Base-by-base conservation (phyloP, 2,888 invertebrate species). In the Hemistola chrysoprasaria region DNA sequence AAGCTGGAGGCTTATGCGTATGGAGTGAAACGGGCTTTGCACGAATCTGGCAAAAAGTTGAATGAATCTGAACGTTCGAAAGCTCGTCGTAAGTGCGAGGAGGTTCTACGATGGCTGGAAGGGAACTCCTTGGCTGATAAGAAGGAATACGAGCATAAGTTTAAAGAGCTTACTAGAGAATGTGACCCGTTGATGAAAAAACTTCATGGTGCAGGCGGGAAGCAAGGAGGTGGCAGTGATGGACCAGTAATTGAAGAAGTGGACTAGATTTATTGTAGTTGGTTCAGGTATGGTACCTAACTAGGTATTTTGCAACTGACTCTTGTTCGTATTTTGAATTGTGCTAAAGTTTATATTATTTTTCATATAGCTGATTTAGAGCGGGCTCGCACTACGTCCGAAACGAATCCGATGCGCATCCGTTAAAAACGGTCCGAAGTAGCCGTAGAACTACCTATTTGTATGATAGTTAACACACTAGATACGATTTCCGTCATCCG, bases 1-100 rank as follows among this genome's bases (percentile, higher is more conserved):
- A 89, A 90, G 32, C 78, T 96, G 37, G 95, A 95, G 71, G 80
- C 90, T 33, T 95, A 94, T 65, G 87, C 92, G 1, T 94, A 92
- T 72, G 89, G 89, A 26, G 91, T 93, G 6, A 94, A 93, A 50
- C 93, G 94, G 61, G 92, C 93, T 1, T 63, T 91, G 0, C 90
- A 92, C 8, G 91, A 92, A 5, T 82, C 88, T 9, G 92, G 92
- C 0, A 76, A 74, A 6, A 92, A 91, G 61, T 66, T 95, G 10
- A 75, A 77, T 3, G 89, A 90, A 6, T 73, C 85, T 0, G 95
- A 95, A 52, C 92, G 91, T 64, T 55, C 68, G 4, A 85, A 74
- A 32, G 90, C 90, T 3, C 68, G 72, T 24, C 70, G 76, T 27
- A 83, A 88, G 48, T 92, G 92, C 57, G 90, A 91, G 0, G 91